phyloP scores from a whole-genome alignment of 1,140 invertebrate genomes.

The Eulimnadia texana region DNA sequence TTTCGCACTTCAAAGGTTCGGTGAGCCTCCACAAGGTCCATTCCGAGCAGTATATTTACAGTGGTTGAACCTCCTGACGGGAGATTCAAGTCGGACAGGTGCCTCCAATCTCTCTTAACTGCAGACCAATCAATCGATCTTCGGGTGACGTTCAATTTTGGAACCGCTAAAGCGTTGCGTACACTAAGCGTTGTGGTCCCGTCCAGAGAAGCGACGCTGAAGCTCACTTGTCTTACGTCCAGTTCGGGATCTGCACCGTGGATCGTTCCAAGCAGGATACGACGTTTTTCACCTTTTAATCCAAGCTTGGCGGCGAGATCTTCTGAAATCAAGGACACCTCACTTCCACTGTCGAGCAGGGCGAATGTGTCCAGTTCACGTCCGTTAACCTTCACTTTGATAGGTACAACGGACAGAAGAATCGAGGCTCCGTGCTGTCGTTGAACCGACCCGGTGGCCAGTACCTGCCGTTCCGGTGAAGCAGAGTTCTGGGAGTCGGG shows the following conservation, averaged over 20 bases:
- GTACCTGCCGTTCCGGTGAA: not conserved
- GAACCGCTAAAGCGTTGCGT: not conserved
- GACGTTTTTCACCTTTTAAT: not conserved
- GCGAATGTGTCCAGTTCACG: not conserved
- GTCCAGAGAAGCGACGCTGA: not conserved
- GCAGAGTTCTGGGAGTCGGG: no score
- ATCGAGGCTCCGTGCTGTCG: not conserved
- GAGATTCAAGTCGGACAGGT: not conserved
- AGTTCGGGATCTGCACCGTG: slow-evolving; percentile 6
- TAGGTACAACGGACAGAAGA: not conserved
- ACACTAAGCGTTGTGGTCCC: not conserved
- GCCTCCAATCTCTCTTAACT: not conserved
- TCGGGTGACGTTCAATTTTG: not conserved
- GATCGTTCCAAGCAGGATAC: not conserved
- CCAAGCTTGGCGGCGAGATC: not conserved
- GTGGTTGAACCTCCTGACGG: not conserved
- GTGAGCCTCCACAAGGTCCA: not conserved
- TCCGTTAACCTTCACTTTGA: not conserved
- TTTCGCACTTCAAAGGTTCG: not conserved
- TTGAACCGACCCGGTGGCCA: not conserved
- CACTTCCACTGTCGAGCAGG: not conserved
- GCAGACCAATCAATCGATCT: not conserved
- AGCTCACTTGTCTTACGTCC: not conserved
- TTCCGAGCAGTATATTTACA: not conserved
- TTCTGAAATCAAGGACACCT: not conserved